phyloP scores from a whole-genome alignment of 2,797 vertebrate species.

The Poecile montanus region DNA sequence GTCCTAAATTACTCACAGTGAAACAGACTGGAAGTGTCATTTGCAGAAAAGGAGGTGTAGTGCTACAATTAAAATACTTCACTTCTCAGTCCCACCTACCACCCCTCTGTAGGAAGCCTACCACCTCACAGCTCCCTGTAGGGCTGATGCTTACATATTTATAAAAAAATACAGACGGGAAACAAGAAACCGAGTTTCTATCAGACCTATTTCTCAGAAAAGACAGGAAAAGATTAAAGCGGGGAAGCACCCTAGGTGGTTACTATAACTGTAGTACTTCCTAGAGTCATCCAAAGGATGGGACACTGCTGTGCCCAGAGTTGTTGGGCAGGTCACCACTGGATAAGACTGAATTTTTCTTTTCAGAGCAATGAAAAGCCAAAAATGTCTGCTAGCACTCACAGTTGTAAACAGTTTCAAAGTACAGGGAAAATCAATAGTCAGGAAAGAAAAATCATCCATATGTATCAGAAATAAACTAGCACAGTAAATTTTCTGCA shows the following conservation, averaged over 20 bases:
- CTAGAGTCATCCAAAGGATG: background rate
- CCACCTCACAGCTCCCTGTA: background rate
- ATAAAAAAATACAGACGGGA: background rate
- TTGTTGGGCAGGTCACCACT: background rate
- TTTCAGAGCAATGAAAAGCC: background rate
- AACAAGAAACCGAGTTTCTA: background rate
- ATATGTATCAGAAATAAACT: slow-evolving; percentile 25
- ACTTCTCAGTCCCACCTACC: background rate
- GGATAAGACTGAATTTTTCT: background rate
- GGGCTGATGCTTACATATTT: background rate
- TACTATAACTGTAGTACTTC: background rate
- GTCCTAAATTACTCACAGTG: slow-evolving; percentile 27
- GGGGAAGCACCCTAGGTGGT: background rate
- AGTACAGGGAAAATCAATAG: background rate
- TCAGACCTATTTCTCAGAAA: background rate
- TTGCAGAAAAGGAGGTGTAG: slow-evolving; percentile 12
- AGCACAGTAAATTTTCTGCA: background rate
- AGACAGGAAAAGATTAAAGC: background rate
- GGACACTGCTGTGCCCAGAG: background rate
- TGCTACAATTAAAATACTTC: slow-evolving; percentile 8
- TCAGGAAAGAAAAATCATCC: background rate
- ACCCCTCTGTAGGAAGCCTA: background rate
- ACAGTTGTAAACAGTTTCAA: slow-evolving; percentile 9
- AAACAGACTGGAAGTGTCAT: slow-evolving; percentile 14
- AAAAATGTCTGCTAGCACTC: background rate